Evolutionary conservation across 2,797 vertebrate genomes (phyloP).

Genomic region (Muscicapa comitata): DNA sequence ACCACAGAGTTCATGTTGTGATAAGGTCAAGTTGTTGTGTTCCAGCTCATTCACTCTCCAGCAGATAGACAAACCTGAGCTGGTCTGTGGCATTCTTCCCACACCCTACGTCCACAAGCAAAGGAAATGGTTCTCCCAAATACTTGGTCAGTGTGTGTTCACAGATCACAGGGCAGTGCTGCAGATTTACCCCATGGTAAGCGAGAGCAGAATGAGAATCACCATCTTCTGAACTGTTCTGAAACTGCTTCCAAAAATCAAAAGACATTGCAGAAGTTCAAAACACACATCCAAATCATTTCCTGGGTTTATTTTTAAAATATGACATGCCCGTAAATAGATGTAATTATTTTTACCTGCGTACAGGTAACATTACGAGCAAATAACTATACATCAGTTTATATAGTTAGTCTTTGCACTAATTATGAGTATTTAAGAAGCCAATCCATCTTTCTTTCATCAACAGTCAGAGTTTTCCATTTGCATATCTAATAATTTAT

Average conservation of each 20-base stretch:
- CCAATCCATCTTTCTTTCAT: constrained; percentile 57
- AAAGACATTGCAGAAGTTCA: background rate
- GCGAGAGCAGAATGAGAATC: background rate
- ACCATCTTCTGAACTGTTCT: background rate
- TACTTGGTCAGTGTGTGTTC: accelerated
- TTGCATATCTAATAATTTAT: constrained; percentile 68
- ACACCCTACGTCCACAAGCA: background rate
- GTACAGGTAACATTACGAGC: background rate
- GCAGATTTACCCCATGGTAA: background rate
- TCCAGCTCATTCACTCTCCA: background rate
- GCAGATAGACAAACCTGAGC: background rate
- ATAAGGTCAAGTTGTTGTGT: background rate
- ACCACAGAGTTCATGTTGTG: background rate
- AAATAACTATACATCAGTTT: background rate
- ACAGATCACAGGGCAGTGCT: background rate
- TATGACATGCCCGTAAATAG: accelerated
- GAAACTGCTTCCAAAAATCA: background rate
- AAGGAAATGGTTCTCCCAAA: background rate
- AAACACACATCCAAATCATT: background rate
- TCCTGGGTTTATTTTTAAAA: background rate
- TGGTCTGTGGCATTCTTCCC: background rate
- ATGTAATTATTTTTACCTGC: background rate
- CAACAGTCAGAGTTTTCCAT: constrained; percentile 38
- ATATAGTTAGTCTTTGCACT: background rate
- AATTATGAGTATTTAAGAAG: constrained; percentile 53